Evolutionary conservation across 2,113 vertebrate genomes (phyloP).

Genomic region (Ariopsis seemanni): DNA sequence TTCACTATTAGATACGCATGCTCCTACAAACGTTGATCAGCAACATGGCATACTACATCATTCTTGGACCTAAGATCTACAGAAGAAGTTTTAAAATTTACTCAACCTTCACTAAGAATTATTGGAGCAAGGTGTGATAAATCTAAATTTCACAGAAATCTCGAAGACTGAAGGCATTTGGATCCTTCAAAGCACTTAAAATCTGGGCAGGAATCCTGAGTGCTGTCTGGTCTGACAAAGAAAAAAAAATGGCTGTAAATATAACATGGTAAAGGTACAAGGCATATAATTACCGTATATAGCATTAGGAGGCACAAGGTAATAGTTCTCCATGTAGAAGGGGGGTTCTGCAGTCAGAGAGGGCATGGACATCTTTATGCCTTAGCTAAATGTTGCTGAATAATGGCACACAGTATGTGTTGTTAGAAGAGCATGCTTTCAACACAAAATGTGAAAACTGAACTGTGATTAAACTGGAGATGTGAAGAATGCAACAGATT

Average conservation of each 20-base stretch:
- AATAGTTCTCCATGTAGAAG: background rate
- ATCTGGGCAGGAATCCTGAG: background rate
- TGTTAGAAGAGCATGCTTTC: background rate
- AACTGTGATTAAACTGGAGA: background rate
- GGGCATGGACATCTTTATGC: background rate
- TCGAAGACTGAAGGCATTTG: background rate
- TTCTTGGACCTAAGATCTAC: background rate
- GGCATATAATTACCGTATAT: conserved; percentile 5
- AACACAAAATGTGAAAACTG: background rate
- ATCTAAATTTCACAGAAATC: background rate
- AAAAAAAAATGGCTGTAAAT: background rate
- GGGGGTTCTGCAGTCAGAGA: background rate
- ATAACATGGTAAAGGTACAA: background rate
- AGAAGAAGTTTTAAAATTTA: background rate
- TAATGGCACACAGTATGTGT: background rate
- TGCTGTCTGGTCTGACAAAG: background rate
- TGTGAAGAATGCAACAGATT: background rate
- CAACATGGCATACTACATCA: background rate
- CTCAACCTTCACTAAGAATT: background rate
- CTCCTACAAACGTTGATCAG: background rate
- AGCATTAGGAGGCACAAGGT: background rate
- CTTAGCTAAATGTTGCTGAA: background rate
- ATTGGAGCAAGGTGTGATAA: no score
- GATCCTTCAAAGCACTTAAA: background rate
- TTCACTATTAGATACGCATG: background rate